phyloP scores from a whole-genome alignment of 2,797 vertebrate species.

The Tauraco hartlaubi region DNA sequence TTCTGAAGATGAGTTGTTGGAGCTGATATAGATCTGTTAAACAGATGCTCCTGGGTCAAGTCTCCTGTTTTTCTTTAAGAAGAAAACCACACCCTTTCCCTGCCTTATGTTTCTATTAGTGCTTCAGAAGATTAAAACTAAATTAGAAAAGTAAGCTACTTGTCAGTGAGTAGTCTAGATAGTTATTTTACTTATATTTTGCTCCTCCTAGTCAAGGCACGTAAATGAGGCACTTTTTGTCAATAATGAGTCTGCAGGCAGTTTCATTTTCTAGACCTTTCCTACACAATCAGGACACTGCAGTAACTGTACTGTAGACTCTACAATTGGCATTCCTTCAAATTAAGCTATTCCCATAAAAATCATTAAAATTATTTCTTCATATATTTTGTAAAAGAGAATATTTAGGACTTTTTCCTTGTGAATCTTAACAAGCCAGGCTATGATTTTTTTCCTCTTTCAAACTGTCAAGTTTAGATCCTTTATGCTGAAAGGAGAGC shows the following conservation, averaged over 20 bases:
- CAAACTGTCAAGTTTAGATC: not conserved
- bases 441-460: not conserved
- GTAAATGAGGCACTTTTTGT: not conserved
- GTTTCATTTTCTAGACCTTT: not conserved
- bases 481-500: not conserved
- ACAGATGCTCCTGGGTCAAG: not conserved
- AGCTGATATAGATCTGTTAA: constrained; percentile 9
- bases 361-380: not conserved
- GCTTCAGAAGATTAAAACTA: not conserved
- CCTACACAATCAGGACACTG: not conserved
- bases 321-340: not conserved
- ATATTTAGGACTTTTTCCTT: not conserved
- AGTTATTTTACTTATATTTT: not conserved
- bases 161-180: not conserved
- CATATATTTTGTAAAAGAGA: not conserved
- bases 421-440: not conserved
- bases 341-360: not conserved
- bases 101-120: not conserved
- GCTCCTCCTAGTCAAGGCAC: not conserved
- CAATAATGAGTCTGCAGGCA: not conserved
- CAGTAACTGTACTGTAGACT: not conserved
- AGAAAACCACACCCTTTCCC: not conserved
- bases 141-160: constrained; percentile 7
- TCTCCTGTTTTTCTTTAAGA: not conserved
- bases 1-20: not conserved